Evolutionary conservation across 2,113 vertebrate species (phyloP).

Genomic region (Tretioscincus oriximinensis): DNA sequence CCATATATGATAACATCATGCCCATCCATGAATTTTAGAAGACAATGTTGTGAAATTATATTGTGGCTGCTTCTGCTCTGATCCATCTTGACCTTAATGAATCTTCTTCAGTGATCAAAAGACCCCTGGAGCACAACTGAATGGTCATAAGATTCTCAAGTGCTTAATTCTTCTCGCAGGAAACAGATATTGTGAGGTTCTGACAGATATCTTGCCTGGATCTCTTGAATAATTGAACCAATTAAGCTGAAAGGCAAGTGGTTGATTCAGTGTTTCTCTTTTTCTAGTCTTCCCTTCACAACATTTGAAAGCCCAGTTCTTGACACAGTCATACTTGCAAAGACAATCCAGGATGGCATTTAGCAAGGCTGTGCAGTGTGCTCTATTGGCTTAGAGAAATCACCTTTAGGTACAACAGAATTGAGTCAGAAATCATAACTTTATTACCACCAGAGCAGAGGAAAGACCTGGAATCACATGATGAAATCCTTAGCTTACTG

Average conservation of each 20-base stretch:
- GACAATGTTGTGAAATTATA: too few relatives aligned
- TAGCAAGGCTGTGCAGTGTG: slow-evolving; percentile 38
- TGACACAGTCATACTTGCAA: slow-evolving; percentile 28
- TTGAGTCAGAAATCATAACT: slow-evolving; percentile 45
- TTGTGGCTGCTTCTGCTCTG: too few relatives aligned
- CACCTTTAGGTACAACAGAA: slow-evolving; percentile 44
- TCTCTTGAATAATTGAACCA: slow-evolving; percentile 5
- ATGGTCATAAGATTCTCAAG: background rate
- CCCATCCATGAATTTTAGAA: too few relatives aligned
- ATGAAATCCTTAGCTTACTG: slow-evolving; percentile 48
- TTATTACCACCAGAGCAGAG: background rate
- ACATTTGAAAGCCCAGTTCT: slow-evolving; percentile 32
- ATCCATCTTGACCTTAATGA: too few relatives aligned
- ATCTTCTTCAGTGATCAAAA: too few relatives aligned
- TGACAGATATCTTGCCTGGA: background rate
- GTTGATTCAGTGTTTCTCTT: slow-evolving; percentile 6
- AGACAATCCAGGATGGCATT: slow-evolving; percentile 41
- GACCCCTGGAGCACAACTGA: background rate
- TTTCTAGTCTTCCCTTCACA: slow-evolving; percentile 32
- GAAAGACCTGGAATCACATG: slow-evolving; percentile 33
- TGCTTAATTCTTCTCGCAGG: background rate
- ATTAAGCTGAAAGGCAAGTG: background rate
- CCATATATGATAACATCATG: too few relatives aligned
- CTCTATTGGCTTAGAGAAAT: slow-evolving; percentile 53
- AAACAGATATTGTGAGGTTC: background rate